phyloP scores from a whole-genome alignment of 2,797 vertebrate species.

The Zenarchopterus dispar region DNA sequence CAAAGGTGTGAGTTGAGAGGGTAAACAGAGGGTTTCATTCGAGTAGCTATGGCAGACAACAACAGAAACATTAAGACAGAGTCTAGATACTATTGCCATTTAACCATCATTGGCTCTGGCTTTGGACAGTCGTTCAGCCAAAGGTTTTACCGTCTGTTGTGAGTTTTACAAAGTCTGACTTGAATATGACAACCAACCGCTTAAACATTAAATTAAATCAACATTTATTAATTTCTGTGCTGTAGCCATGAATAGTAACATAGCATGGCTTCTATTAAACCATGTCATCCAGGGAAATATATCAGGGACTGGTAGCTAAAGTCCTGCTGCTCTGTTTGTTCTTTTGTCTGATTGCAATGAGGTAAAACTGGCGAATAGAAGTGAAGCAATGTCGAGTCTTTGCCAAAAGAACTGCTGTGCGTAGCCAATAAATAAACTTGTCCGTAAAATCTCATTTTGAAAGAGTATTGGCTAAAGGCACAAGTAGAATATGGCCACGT shows the following conservation, averaged over 20 bases:
- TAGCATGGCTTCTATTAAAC: too few species aligned
- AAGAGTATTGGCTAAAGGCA: conserved; percentile 7
- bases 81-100: conserved; percentile 22
- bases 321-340: too few species aligned
- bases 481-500: not conserved
- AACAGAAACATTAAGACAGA: conserved; percentile 32
- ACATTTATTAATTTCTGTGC: too few species aligned
- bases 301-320: too few species aligned
- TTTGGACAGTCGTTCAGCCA: conserved; percentile 25
- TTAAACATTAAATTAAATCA: not conserved
- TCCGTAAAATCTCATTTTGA: conserved; percentile 2
- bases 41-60: conserved; percentile 18
- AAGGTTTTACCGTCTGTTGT: conserved; percentile 37
- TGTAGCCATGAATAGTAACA: too few species aligned
- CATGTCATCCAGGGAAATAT: too few species aligned
- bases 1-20: conserved; percentile 5
- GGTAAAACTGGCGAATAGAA: too few species aligned
- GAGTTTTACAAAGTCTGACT: conserved; percentile 23
- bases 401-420: not conserved
- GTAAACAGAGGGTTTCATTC: conserved; percentile 21
- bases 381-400: too few species aligned
- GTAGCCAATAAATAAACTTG: not conserved
- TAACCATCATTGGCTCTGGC: conserved; percentile 36
- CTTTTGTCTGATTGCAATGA: too few species aligned
- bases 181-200: conserved; percentile 5